Evolutionary conservation across 2,797 vertebrate species (phyloP), one percentile per base, ranked within the genome.

Genomic region (Gallinago stenura): DNA sequence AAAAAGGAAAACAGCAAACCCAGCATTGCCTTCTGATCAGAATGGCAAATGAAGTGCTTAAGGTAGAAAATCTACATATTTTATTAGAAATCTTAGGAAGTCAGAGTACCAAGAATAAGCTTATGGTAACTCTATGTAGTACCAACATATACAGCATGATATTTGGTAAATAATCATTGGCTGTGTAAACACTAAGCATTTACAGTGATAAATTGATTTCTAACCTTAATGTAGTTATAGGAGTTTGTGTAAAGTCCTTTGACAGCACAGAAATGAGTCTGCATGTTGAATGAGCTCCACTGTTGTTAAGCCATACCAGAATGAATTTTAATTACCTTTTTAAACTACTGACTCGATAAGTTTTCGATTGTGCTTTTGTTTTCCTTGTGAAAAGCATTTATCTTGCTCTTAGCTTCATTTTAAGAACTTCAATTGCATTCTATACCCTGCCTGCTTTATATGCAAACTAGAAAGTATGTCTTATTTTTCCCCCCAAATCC

Each of bases 301-400:
- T 7, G 35, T 33, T 80, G 51, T 73, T 65, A 89, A 87, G 22
- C 61, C 53, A 48, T 45, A 81, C 83, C 24, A 83, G 48, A 84
- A 93, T 45, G 81, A 53, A 81, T 83, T 92, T 73, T 81, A 94
- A 89, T 65, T 68, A 78, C 7, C 62, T 50, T 91, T 87, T 22
- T 3, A 2, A 89, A 90, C 81, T 58, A 75, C 31, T 31, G 37
- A 54, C 37, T 53, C 54, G 50, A 87, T 85, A 91, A 93, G 24
- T 8, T 89, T 69, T 58, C 58, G 33, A 85, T 85, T 83, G n/a
- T 50, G 56, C 48, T 48, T 77, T 85, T 70, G 33, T 77, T 96
- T 89, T 75, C 84, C 61, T 68, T 78, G 54, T 48, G 43, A 51
- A 92, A 89, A 78, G 26, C 24, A 83, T 78, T 89, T 83, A 56